Evolutionary conservation across 64 coral and sea anemone genomes (phyloP), one percentile per base, ranked within the genome.

Genomic region (Stylophora pistillata): DNA sequence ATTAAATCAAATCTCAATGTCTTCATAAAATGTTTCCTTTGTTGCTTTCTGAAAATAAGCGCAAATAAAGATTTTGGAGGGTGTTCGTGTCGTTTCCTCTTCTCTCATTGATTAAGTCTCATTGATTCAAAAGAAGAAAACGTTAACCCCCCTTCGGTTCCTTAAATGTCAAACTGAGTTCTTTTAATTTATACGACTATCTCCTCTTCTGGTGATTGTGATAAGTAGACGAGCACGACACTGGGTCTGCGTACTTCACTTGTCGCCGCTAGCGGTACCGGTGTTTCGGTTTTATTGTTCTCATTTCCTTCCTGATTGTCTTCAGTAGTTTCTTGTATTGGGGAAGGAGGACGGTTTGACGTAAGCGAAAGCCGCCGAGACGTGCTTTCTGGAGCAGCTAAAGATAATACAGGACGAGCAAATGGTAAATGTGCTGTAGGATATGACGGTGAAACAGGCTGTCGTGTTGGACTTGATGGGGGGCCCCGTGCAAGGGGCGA

Each of bases 141-240:
- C 37, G n/a, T n/a, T n/a, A n/a, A n/a, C n/a, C n/a, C n/a, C 7
- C 37, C 3, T 47, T 4, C 37, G 37, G 37, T 47, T 47, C 37
- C 7, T 47, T 3, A 7, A 47, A 47, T 47, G 37, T 47, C 37
- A 47, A 47, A n/a, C n/a, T n/a, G n/a, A 0, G 26, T 26, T 2
- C 12, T 25, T 26, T 9, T 25, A 11, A n/a, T 34, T 84, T 84
- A 84, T 13, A 84, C 80, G 69, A 84, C 28, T 25, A 84, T 84
- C 3, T 84, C 80, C 13, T 84, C 80, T 23, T 84, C 80, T 15
- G n/a, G 61, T 26, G 80, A 47, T 70, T 84, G 80, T 47, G 80
- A 68, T 34, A 84, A 53, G 4, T 84, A 84, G 12, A 84, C 80
- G 15, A 84, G 80, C 13, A 84, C 80, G 12, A 84, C 80, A 9